A percentile compares a stretch with the other conserved stretches of the same genome.
phyloP scores from a whole-genome alignment of 2,797 vertebrate species.

The Hirundo rustica region DNA sequence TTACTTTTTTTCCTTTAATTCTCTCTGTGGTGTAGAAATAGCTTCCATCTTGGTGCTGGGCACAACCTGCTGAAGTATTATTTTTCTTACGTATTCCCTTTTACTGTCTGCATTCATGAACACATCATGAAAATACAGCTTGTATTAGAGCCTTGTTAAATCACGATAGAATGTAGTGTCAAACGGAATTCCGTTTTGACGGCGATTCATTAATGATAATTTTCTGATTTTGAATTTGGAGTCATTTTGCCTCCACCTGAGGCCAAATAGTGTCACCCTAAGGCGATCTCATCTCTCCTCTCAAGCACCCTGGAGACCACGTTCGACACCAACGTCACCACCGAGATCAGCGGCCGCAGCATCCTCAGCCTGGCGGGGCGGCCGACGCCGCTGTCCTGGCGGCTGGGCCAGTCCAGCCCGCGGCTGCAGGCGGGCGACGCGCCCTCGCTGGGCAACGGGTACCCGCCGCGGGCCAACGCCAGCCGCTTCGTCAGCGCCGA shows the following conservation, averaged over 20 bases:
- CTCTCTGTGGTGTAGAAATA: background rate
- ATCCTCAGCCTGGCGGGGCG: constrained; percentile 85
- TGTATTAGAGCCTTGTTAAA: background rate
- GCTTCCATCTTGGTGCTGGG: background rate
- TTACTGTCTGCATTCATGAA: too few species aligned
- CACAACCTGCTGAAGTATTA: too few species aligned
- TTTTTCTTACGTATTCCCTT: too few species aligned
- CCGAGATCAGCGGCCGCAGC: constrained; percentile 82
- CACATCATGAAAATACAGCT: background rate
- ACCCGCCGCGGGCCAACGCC: constrained; percentile 76
- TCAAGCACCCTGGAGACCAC: constrained; percentile 93
- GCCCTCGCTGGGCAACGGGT: constrained; percentile 83
- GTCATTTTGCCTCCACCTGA: background rate
- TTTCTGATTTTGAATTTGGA: background rate
- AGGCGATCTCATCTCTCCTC: background rate
- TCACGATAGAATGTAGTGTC: background rate
- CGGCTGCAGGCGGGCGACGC: constrained; percentile 88
- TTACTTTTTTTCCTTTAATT: background rate
- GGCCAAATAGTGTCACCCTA: background rate
- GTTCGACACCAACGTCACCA: constrained; percentile 88
- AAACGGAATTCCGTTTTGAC: background rate
- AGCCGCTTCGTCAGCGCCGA: constrained; percentile 75
- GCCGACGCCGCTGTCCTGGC: constrained; percentile 82
- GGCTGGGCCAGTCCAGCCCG: constrained; percentile 84
- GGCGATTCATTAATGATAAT: background rate